phyloP scores from a whole-genome alignment of 2,113 vertebrate genomes.

The Dicrurus megarhynchus region DNA sequence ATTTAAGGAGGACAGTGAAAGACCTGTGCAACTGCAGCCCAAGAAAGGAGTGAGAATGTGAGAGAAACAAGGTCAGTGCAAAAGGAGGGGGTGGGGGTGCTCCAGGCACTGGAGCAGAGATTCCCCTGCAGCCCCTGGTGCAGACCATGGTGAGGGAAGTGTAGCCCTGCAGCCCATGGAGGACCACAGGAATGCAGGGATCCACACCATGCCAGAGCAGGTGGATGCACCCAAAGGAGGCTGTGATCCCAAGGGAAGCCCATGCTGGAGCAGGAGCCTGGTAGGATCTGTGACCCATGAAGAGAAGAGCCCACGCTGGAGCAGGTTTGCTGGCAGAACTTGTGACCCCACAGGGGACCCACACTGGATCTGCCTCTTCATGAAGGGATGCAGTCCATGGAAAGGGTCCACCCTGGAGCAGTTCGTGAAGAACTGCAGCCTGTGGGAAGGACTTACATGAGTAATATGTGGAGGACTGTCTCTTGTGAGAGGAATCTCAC shows the following conservation, averaged over 20 bases:
- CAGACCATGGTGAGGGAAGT: background rate
- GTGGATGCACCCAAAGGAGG: background rate
- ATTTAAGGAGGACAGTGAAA: background rate
- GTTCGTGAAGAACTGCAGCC: background rate
- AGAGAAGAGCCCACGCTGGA: background rate
- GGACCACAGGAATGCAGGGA: fast-evolving
- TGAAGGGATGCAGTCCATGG: background rate
- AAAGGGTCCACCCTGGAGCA: background rate
- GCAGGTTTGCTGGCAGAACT: background rate
- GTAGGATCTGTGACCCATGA: background rate
- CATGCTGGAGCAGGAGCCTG: background rate
- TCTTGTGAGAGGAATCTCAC: background rate
- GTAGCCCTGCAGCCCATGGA: no score
- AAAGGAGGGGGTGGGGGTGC: background rate
- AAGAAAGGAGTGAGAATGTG: background rate
- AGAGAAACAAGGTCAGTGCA: background rate
- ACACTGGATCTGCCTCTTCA: background rate
- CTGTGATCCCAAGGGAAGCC: background rate
- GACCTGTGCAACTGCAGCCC: background rate
- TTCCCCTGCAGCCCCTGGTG: background rate
- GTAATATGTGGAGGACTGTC: no score
- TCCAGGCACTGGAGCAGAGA: background rate
- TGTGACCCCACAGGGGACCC: background rate
- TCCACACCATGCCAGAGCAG: background rate
- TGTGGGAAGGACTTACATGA: background rate